Evolutionary conservation across 2,797 vertebrate species (phyloP).

Genomic region (Perodicticus potto): DNA sequence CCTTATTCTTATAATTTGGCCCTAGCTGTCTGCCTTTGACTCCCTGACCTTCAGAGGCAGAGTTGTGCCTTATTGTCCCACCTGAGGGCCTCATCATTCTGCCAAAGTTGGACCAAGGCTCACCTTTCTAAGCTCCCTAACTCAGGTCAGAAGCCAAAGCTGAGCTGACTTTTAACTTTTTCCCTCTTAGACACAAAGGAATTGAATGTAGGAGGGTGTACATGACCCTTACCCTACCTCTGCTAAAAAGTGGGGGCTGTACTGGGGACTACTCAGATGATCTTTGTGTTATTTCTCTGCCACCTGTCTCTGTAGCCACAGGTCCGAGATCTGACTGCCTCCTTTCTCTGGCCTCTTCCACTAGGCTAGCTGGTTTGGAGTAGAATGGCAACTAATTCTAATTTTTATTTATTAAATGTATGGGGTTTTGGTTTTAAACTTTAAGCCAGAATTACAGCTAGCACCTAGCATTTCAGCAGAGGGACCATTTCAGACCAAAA

Average conservation of each 20-base stretch:
- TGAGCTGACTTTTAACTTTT: slow-evolving; percentile 72
- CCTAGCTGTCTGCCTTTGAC: slow-evolving; percentile 65
- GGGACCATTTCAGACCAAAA: slow-evolving; percentile 92
- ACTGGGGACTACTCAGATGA: not conserved
- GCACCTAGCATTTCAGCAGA: slow-evolving; percentile 72
- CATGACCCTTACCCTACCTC: slow-evolving; percentile 53
- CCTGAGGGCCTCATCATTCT: slow-evolving; percentile 75
- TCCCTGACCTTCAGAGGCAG: slow-evolving; percentile 50
- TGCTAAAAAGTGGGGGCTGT: slow-evolving; percentile 61
- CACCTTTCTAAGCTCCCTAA: slow-evolving; percentile 67
- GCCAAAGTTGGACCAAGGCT: slow-evolving; percentile 80
- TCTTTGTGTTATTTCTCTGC: slow-evolving; percentile 53
- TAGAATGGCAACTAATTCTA: slow-evolving; percentile 75
- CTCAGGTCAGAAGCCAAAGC: slow-evolving; percentile 79
- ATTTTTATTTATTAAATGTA: slow-evolving; percentile 87
- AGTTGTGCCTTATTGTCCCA: slow-evolving; percentile 60
- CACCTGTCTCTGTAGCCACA: not conserved
- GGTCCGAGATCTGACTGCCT: slow-evolving; percentile 43
- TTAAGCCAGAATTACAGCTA: slow-evolving; percentile 73
- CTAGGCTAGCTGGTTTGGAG: slow-evolving; percentile 79
- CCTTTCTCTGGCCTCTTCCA: slow-evolving; percentile 56
- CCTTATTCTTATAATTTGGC: slow-evolving; percentile 42
- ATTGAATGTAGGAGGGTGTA: slow-evolving; percentile 47
- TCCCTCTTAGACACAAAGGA: slow-evolving; percentile 50
- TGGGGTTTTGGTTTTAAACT: slow-evolving; percentile 76